Evolutionary conservation across 2,797 vertebrate species (phyloP).

Genomic region (Dicrostonyx torquatus): DNA sequence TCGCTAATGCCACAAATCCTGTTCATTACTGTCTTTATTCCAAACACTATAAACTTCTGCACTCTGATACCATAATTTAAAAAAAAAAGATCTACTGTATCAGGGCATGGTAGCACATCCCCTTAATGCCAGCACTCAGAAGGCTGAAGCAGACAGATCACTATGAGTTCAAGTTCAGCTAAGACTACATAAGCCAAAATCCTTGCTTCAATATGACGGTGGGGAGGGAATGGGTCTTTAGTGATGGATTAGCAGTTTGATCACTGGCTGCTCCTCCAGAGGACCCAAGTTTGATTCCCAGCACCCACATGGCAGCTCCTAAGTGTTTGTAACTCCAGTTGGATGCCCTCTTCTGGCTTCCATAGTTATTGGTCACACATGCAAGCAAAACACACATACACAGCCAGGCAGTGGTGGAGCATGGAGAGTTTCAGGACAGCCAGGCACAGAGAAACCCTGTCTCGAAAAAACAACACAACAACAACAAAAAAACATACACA

Average conservation of each 20-base stretch:
- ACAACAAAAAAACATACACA: neutral
- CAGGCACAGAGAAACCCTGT: too few relatives aligned
- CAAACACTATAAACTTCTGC: constrained; percentile 41
- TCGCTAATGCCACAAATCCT: neutral
- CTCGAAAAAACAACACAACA: too few relatives aligned
- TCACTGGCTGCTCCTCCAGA: neutral
- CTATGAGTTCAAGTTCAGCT: neutral
- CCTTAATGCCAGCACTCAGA: neutral
- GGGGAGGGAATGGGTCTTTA: neutral
- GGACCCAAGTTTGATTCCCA: neutral
- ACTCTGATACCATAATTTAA: neutral
- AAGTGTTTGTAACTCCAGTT: neutral
- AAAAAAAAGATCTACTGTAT: neutral
- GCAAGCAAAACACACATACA: neutral
- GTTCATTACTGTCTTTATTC: neutral
- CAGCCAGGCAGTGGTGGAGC: neutral
- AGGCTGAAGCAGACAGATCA: neutral
- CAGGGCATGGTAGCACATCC: neutral
- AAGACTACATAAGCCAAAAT: neutral
- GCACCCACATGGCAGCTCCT: neutral
- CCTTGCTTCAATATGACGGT: neutral
- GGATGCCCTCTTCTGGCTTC: neutral
- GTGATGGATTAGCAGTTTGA: neutral
- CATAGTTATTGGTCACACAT: neutral
- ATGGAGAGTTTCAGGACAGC: too few relatives aligned